Evolutionary conservation across 2,888 invertebrate species (phyloP), one percentile per base, ranked within the genome.

Genomic region (Parnassius apollo): DNA sequence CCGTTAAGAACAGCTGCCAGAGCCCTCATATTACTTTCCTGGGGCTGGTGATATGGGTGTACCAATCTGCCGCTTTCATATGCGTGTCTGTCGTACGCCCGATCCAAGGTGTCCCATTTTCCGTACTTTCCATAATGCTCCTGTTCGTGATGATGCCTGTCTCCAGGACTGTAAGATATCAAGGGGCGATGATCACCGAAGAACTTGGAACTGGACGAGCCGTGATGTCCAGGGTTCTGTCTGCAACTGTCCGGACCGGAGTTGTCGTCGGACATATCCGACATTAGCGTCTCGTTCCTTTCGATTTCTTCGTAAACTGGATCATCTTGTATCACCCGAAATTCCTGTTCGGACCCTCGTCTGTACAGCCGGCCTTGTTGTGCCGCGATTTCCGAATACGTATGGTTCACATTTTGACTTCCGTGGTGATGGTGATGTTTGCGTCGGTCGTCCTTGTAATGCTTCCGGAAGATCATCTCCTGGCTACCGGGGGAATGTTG

Each of bases 221-320:
- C 90, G 71, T 90, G 90, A 66, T 86, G 88, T 68, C 95, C 95
- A 3, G 86, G 85, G 76, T 95, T 95, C 78, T 95, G 95, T 59
- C 96, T 88, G 74, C 95, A 94, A 57, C 94, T 94, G 74, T 96
- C 96, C 12, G 91, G 91, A 0, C 89, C 92, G 12, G 91, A 92
- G 58, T 92, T 92, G 60, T 96, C 96, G 76, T 96, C 96, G 52
- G 95, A 95, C 93, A 96, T 93, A 75, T 96, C 96, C 0, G 95
- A 95, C 75, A 95, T 95, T 57, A 95, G 93, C 2, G 95, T 94
- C 75, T 95, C 95, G 71, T 94, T 93, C 9, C 95, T 91, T 73
- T 96, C 96, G 62, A 96, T 96, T 76, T 96, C 96, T 78, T 96
- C 96, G 80, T 96, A 96, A 2, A 96, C 96, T 0, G 96, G 96